Evolutionary conservation across 2,888 invertebrate genomes (phyloP).

Genomic region (Rhamphomyia laevipes): DNA sequence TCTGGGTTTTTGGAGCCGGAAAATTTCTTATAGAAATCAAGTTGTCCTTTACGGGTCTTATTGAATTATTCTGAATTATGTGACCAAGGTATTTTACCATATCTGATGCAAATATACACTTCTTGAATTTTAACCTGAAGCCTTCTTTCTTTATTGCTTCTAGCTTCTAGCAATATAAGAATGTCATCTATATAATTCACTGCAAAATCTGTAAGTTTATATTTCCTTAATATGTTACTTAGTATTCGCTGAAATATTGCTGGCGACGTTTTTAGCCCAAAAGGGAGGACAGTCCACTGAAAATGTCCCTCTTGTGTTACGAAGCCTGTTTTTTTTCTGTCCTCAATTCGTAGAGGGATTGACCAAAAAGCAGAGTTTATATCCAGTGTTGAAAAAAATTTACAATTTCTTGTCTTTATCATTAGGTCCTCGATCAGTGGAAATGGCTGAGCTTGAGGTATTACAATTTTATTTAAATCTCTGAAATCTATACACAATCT

Average conservation of each 20-base stretch:
- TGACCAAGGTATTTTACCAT: slow-evolving; percentile 15
- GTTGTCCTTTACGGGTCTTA: slow-evolving; percentile 9
- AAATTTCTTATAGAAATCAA: slow-evolving; percentile 13
- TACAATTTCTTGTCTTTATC: neutral
- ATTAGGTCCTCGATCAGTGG: neutral
- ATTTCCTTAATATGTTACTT: too few species aligned
- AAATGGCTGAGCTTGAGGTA: slow-evolving; percentile 7
- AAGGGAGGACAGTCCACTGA: too few species aligned
- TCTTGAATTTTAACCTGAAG: too few species aligned
- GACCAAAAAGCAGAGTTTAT: too few species aligned
- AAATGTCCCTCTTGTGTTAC: too few species aligned
- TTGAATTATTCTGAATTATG: slow-evolving; percentile 13
- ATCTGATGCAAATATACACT: slow-evolving; percentile 9
- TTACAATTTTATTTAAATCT: slow-evolving; percentile 2
- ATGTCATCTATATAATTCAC: slow-evolving; percentile 17
- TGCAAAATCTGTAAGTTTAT: slow-evolving; percentile 14
- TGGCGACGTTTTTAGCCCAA: too few species aligned
- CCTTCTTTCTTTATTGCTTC: too few species aligned
- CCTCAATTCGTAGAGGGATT: too few species aligned
- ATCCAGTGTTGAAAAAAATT: neutral
- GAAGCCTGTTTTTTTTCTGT: too few species aligned
- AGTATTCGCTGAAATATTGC: too few species aligned
- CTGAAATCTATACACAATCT: too few species aligned
- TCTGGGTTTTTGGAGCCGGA: too few species aligned
- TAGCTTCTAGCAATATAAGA: slow-evolving; percentile 14